Percentiles rank a stretch among this genome's conserved stretches.
These are phyloP conservation scores for Oreochromis tanganicae DNA, from an alignment of 2,113 vertebrate genomes.

Conservation along the genomic window DNA sequence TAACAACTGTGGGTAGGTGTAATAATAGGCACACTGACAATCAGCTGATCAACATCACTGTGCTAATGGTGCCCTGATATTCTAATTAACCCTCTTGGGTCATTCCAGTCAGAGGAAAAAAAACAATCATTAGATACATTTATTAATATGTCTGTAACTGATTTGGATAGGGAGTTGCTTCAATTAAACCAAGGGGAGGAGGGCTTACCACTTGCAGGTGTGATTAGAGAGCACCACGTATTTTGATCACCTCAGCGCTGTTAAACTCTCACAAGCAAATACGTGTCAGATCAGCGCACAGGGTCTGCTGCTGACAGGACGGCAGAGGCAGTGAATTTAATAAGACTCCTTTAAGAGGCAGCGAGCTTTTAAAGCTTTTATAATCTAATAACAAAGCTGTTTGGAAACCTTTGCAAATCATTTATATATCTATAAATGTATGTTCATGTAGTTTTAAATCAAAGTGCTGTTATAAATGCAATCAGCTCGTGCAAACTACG, in stretches of 20 bases:
- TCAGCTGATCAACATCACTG: not conserved
- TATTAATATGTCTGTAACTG: not conserved
- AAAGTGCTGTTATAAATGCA: not conserved
- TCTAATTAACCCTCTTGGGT: slow-evolving; percentile 11
- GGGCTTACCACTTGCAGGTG: not conserved
- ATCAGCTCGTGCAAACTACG: not conserved
- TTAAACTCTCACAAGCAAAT: not conserved
- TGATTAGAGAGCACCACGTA: not conserved
- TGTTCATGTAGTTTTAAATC: not conserved
- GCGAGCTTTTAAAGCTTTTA: slow-evolving; percentile 34
- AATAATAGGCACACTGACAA: not conserved
- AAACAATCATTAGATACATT: not conserved
- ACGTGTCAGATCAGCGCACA: not conserved
- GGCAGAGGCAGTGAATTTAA: slow-evolving; percentile 4
- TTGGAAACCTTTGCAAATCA: slow-evolving; percentile 24
- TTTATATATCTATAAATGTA: not conserved
- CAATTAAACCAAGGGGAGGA: not conserved
- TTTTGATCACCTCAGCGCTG: not conserved
- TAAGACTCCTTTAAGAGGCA: not conserved
- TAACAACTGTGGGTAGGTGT: not conserved
- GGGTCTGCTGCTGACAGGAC: not conserved
- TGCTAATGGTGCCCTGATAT: slow-evolving; percentile 36
- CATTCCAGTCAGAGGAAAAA: not conserved
- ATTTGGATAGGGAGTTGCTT: not conserved
- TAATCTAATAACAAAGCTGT: slow-evolving; percentile 32